Conservation (phyloP, 2,113 vertebrate species). For the Myrmecophaga tridactyla region DNA sequence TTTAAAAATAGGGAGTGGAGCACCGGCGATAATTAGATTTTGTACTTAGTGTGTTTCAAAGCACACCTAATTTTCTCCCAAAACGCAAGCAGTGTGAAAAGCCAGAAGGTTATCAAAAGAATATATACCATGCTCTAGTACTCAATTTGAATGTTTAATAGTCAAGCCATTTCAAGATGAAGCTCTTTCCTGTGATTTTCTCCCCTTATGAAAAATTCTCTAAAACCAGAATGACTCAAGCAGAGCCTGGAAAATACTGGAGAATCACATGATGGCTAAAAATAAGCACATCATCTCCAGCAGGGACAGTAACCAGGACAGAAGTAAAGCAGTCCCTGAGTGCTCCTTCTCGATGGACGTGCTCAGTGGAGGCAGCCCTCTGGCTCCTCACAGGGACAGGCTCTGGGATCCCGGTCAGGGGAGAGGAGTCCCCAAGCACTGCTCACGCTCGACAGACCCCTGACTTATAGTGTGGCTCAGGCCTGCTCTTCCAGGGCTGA, state of each 20-base stretch:
- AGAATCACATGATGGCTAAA: slow-evolving; percentile 87
- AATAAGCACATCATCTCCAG: slow-evolving; percentile 81
- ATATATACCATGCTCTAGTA: neutral
- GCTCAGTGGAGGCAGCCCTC: neutral
- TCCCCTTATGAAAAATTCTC: slow-evolving; percentile 76
- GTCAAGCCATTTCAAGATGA: slow-evolving; percentile 53
- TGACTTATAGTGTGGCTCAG: neutral
- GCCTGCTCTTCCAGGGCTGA: neutral
- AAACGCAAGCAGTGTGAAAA: neutral
- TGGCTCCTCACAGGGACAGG: neutral
- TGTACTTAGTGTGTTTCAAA: neutral
- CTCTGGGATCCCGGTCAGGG: neutral
- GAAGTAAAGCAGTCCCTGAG: slow-evolving; percentile 74
- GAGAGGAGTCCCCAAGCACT: neutral
- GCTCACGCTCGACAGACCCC: too few species aligned
- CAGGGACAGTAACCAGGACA: slow-evolving; percentile 83
- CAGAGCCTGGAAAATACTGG: slow-evolving; percentile 84
- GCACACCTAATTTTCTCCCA: neutral
- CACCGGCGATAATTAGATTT: neutral
- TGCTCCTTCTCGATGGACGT: slow-evolving; percentile 15
- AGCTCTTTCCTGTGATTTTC: slow-evolving; percentile 33
- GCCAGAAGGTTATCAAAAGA: neutral
- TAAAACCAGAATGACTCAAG: slow-evolving; percentile 84
- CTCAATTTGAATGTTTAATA: slow-evolving; percentile 51
- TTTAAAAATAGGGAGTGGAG: neutral